Base-by-base conservation (phyloP, 2,888 invertebrate genomes). In the Zhuqinia jingwanae region DNA sequence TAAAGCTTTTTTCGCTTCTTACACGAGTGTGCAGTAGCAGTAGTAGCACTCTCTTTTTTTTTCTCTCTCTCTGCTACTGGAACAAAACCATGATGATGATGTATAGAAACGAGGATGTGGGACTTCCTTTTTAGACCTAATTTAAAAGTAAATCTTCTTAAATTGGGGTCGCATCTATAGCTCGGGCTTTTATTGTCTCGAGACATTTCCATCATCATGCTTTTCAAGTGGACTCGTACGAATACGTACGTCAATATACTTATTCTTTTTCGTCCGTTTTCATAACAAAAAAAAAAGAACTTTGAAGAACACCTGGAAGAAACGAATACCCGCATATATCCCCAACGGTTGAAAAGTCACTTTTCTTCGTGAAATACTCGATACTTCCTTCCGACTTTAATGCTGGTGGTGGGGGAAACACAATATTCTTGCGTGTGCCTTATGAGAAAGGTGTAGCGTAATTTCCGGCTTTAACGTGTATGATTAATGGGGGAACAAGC, bases 91-190 rank as follows among this genome's bases (percentile, higher is more conserved):
- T n/a, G n/a, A n/a, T n/a, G n/a, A n/a, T n/a, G n/a, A n/a, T n/a
- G n/a, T n/a, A 22, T 30, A n/a, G 8, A 70, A 89, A 89, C 89
- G 90, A 90, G 90, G 90, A 90, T 90, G 90, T 90, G 89, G 88
- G 88, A 90, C 88, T 90, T 90, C 90, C 90, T 90, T 88, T 90
- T 89, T 89, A 89, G 83, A 30, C 53, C 76, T 85, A 89, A 89
- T 89, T 89, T 87, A 88, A 83, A 87, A 76, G 68, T 63, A 63
- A 83, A 65, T 84, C 78, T 73, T 82, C 82, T 73, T 84, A 75
- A 68, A 56, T 56, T 65, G 27, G 25, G 50, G 20, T 25, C 53
- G 36, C 3, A 3, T 36, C 50, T 75, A 25, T 68, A 42, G 42
- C 63, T 27, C 1, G 11, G 2, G 11, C 30, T 15, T 25, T 75